Base-by-base conservation (phyloP, 2,888 invertebrate genomes). In the Ophioninae sp. region DNA sequence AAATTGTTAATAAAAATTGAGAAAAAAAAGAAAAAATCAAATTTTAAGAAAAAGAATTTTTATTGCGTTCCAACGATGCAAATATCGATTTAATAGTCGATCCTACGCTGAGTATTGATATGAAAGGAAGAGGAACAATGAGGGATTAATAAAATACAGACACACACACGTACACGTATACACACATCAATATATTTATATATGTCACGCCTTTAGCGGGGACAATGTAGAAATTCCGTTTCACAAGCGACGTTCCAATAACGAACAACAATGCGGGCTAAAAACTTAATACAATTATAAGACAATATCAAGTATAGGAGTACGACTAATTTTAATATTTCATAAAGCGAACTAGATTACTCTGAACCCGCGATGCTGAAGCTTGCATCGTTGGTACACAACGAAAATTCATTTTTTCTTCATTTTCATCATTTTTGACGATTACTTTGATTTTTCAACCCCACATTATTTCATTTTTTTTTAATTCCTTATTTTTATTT, bases 251-350 rank as follows among this genome's bases (percentile, higher is more conserved):
- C 76, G 81, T 76, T 83, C 76, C 63, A 68, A 67, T 23, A 65
- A 74, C 37, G 51, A 68, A 74, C 69, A 76, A 71, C 75, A 79
- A 83, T 79, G 78, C 74, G 75, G 85, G 76, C 83, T 81, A 79
- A 83, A 73, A 76, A 85, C 85, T 85, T 85, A 79, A 82, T 74
- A 41, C 65, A 61, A 41, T 23, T 10, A 20, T 51, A 8, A 69
- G 65, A 87, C 84, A 84, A 85, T 86, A 86, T 82, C 20, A 20
- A 20, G 22, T 59, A 20, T 59, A 59, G 22, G 51, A 81, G 56
- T 78, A 85, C 63, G 79, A 59, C 79, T 83, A 85, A 65, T 81
- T 64, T 65, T 83, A 75, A 71, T 76, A 80, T 84, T 80, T 72
- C 76, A 56, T 67, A 65, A 20, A 76, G 30, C 56, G 22, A 75